Conservation (phyloP, 2,888 invertebrate genomes). For the Chloromyia formosa region DNA sequence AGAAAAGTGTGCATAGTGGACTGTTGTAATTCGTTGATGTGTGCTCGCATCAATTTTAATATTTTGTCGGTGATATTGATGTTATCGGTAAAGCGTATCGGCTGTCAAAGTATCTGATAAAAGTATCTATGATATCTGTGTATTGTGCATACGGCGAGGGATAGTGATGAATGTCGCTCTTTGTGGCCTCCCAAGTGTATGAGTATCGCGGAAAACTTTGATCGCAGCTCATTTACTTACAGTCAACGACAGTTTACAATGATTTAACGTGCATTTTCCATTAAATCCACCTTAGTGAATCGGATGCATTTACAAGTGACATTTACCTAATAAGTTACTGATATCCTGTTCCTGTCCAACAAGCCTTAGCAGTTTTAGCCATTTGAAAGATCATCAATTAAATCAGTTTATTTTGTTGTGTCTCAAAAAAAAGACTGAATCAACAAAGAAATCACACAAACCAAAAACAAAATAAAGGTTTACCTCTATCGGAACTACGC, state of each 20-base stretch:
- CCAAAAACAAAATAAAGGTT: background rate
- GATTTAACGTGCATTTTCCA: constrained; percentile 6
- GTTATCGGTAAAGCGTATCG: background rate
- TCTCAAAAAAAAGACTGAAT: too few species aligned
- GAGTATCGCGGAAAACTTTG: background rate
- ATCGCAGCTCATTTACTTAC: background rate
- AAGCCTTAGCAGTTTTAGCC: too few species aligned
- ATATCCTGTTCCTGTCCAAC: too few species aligned
- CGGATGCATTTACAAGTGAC: constrained; percentile 34
- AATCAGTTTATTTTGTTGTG: too few species aligned
- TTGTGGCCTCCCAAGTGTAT: background rate
- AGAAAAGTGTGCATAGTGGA: background rate
- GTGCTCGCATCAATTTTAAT: background rate
- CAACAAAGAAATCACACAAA: too few species aligned
- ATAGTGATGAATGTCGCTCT: constrained; percentile 9
- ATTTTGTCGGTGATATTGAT: background rate
- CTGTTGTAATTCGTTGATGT: background rate
- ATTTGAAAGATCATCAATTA: too few species aligned
- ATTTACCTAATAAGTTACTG: background rate
- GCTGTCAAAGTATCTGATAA: background rate
- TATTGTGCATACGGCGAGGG: background rate
- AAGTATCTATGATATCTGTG: background rate
- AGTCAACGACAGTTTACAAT: constrained; percentile 4
- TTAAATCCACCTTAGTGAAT: constrained; percentile 3
- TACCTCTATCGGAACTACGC: constrained; percentile 14